These are phyloP conservation scores for Dicrurus megarhynchus DNA, from an alignment of 2,113 vertebrate species.

Conservation along the genomic window DNA sequence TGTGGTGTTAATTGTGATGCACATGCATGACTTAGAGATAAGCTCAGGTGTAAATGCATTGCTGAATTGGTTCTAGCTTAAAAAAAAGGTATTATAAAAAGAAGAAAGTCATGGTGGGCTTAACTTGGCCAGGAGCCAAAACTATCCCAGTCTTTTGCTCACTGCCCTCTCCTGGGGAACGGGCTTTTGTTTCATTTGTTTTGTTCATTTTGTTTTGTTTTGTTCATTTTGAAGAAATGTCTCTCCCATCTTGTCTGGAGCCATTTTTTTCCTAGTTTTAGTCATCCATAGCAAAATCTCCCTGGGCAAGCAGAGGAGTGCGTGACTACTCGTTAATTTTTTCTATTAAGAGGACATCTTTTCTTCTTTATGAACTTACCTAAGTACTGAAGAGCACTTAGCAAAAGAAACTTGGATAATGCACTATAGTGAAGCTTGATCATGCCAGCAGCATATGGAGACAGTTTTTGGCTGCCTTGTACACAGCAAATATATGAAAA, in stretches of 20 bases:
- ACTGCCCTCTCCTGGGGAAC: not conserved
- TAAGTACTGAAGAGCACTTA: not conserved
- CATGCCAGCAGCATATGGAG: not conserved
- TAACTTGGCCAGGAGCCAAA: not conserved
- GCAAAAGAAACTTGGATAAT: not conserved
- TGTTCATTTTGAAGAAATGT: not conserved
- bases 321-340: fast-evolving
- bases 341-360: not conserved
- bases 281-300: not conserved
- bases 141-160: fast-evolving
- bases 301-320: fast-evolving
- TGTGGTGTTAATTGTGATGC: not conserved
- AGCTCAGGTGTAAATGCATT: not conserved
- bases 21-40: not conserved
- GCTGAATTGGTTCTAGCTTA: not conserved
- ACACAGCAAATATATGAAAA: not conserved
- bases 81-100: not conserved
- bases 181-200: not conserved
- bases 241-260: not conserved
- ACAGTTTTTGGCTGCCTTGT: not conserved
- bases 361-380: not conserved
- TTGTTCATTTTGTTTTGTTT: not conserved
- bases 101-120: not conserved
- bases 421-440: not conserved
- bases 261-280: not conserved